A percentile compares a stretch with the other conserved stretches of the same genome.
These are phyloP conservation scores for Rhinoraja longicauda DNA, from an alignment of 2,797 vertebrate species.

Conservation along the genomic window DNA sequence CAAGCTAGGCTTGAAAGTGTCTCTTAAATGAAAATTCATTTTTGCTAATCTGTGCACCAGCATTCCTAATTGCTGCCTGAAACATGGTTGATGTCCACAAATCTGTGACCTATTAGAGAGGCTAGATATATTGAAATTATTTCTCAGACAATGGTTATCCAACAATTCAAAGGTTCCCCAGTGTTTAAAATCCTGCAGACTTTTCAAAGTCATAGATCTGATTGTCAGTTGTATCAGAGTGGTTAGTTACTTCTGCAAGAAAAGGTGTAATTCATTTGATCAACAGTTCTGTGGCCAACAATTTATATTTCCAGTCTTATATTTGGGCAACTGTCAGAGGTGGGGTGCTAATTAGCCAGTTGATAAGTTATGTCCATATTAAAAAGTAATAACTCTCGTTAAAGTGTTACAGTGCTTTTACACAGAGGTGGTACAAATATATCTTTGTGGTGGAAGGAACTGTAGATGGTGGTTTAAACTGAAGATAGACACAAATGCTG, in stretches of 20 bases:
- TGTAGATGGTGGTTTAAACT: too few species aligned
- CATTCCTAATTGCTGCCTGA: neutral
- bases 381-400: neutral
- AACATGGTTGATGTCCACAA: neutral
- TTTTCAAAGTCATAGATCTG: neutral
- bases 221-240: neutral
- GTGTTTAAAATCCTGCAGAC: neutral
- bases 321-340: neutral
- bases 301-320: neutral
- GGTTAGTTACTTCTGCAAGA: neutral
- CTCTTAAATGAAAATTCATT: neutral
- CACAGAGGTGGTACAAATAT: neutral
- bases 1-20: neutral
- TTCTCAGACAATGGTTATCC: neutral
- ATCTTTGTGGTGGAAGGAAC: neutral
- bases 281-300: neutral
- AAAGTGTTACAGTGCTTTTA: neutral
- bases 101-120: neutral
- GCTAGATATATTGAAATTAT: neutral
- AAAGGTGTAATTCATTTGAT: neutral
- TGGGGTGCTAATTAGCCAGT: neutral
- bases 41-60: neutral
- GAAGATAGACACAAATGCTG: too few species aligned
- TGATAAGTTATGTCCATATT: neutral
- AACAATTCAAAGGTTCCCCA: neutral